phyloP scores from a whole-genome alignment of 1,140 invertebrate species.

The Bombus polaris region DNA sequence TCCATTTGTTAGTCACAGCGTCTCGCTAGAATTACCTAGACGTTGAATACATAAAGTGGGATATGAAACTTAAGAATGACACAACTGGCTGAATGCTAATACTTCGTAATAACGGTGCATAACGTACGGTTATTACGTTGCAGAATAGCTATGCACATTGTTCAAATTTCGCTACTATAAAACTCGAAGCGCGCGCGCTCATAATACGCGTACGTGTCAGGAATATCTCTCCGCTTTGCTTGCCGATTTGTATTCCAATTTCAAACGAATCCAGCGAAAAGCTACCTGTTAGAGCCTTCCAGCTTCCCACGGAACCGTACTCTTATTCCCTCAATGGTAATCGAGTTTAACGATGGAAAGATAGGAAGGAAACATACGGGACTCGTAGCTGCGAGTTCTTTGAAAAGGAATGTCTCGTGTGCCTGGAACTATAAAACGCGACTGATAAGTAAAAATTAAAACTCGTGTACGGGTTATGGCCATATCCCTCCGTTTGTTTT shows the following conservation, averaged over 20 bases:
- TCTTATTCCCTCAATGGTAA: constrained; percentile 39
- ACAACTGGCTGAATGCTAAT: constrained; percentile 44
- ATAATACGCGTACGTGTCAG: constrained; percentile 38
- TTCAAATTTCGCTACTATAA: constrained; percentile 53
- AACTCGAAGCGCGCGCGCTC: constrained; percentile 18
- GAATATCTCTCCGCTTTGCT: constrained; percentile 13
- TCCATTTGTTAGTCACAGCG: background rate
- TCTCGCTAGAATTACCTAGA: background rate
- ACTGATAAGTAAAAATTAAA: background rate
- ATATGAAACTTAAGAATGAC: constrained; percentile 30
- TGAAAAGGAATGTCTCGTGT: background rate
- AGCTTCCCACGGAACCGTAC: background rate
- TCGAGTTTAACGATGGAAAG: constrained; percentile 44
- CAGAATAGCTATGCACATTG: constrained; percentile 25
- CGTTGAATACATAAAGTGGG: background rate
- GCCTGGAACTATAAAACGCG: background rate
- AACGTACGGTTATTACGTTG: constrained; percentile 45
- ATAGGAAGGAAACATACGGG: constrained; percentile 14
- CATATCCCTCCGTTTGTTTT: background rate
- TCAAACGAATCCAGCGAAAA: constrained; percentile 43
- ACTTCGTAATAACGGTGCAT: constrained; percentile 32
- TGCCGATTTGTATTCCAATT: constrained; percentile 55
- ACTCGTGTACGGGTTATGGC: no score
- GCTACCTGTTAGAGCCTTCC: constrained; percentile 49
- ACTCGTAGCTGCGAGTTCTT: background rate